Conservation (phyloP, 2,797 vertebrate genomes). For the Coregonus sp. region DNA sequence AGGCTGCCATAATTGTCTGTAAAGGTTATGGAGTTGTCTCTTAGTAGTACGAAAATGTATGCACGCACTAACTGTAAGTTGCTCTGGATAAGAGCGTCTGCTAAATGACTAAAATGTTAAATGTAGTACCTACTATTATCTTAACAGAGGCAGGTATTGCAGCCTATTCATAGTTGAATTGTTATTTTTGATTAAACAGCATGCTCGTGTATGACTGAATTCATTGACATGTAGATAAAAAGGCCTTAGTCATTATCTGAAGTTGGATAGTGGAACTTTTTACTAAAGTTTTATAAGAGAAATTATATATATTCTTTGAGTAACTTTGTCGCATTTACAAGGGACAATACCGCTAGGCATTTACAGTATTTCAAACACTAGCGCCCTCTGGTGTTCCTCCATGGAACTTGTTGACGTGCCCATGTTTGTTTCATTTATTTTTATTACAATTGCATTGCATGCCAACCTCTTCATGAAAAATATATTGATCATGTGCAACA, state of each 20-base stretch:
- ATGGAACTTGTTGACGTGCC: neutral
- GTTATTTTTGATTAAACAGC: neutral
- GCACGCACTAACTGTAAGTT: no score
- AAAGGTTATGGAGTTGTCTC: neutral
- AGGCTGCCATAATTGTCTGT: neutral
- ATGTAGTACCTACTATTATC: neutral
- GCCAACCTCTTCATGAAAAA: conserved; percentile 15
- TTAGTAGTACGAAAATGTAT: no score
- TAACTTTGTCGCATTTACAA: neutral
- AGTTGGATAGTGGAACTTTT: neutral
- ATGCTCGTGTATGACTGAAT: neutral
- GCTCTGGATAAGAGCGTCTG: no score
- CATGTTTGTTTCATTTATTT: neutral
- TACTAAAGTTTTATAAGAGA: neutral
- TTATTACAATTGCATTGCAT: conserved; percentile 16
- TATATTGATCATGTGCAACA: conserved; percentile 7
- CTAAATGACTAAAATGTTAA: no score
- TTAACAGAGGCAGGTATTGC: neutral
- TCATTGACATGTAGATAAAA: neutral
- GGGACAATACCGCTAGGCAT: neutral
- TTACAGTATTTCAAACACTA: conserved; percentile 17
- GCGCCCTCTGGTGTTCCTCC: conserved; percentile 49
- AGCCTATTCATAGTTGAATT: neutral
- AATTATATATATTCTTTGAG: no score
- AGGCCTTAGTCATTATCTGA: neutral